Evolutionary conservation across 2,888 invertebrate species (phyloP).

Genomic region (Scaptomyza caliginosa): DNA sequence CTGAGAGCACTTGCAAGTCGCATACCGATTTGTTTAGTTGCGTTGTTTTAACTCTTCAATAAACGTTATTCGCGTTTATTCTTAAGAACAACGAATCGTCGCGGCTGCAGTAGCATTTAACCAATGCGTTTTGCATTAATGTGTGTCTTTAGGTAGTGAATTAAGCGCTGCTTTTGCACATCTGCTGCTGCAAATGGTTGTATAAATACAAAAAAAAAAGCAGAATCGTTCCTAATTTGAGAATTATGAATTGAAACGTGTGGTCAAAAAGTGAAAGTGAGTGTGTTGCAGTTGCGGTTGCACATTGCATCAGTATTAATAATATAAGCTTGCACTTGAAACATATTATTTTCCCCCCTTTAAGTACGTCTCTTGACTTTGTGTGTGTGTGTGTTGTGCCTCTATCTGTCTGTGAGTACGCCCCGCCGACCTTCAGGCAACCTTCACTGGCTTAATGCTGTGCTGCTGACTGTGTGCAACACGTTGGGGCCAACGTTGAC

Average conservation of each 20-base stretch:
- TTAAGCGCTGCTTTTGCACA: conserved; percentile 4
- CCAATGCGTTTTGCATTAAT: background rate
- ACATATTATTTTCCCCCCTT: conserved; percentile 5
- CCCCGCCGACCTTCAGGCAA: conserved; percentile 83
- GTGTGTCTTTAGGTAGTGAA: background rate
- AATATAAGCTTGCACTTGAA: conserved; percentile 10
- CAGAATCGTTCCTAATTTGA: conserved; percentile 13
- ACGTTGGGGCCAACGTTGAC: conserved; percentile 47
- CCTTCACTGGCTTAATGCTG: conserved; percentile 74
- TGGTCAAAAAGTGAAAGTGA: conserved; percentile 61
- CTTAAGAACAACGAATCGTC: background rate
- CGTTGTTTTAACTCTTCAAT: conserved; percentile 28
- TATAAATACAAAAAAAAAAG: conserved; percentile 19
- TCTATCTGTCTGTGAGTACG: conserved; percentile 35
- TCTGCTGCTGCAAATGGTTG: conserved; percentile 9
- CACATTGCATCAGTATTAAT: conserved; percentile 3
- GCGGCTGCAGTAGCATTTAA: background rate
- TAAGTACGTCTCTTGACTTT: conserved; percentile 26
- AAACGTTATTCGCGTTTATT: conserved; percentile 9
- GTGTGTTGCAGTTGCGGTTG: conserved; percentile 28
- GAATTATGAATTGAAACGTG: conserved; percentile 58
- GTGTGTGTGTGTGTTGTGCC: conserved; percentile 24
- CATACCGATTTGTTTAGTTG: conserved; percentile 47
- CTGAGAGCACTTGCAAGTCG: conserved; percentile 42
- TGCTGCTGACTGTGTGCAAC: conserved; percentile 48